A percentile compares a stretch with the other conserved stretches of the same genome.
phyloP scores from a whole-genome alignment of 2,113 vertebrate species.

The Percopsis transmontana region DNA sequence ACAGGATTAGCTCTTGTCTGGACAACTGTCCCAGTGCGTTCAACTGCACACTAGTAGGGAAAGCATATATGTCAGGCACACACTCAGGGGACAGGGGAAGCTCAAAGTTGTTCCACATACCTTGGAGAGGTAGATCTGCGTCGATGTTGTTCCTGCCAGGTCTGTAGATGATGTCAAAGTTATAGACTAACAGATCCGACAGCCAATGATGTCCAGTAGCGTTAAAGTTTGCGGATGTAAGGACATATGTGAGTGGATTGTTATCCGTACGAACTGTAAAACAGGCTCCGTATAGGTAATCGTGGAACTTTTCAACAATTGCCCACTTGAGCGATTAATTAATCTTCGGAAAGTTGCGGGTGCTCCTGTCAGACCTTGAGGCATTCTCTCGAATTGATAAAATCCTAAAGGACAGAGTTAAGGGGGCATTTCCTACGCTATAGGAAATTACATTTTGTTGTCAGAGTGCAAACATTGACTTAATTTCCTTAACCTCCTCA shows the following conservation, averaged over 20 bases:
- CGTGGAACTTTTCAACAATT: slow-evolving; percentile 10
- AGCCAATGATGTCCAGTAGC: background rate
- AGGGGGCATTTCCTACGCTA: too few species aligned
- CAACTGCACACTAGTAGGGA: background rate
- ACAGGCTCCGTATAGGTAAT: slow-evolving; percentile 11
- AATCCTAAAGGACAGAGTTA: too few species aligned
- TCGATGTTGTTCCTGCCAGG: slow-evolving; percentile 1
- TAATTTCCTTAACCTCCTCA: too few species aligned
- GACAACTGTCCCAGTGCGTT: slow-evolving; percentile 1
- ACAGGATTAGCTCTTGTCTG: background rate
- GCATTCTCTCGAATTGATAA: slow-evolving; percentile 2
- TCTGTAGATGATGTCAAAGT: background rate
- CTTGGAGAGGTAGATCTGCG: background rate
- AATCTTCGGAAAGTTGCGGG: too few species aligned
- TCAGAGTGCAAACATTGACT: too few species aligned
- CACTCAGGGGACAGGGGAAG: background rate
- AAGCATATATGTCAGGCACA: background rate
- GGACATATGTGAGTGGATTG: slow-evolving; percentile 1
- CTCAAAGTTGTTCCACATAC: background rate
- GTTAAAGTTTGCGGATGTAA: background rate
- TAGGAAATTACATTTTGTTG: too few species aligned
- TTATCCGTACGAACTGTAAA: slow-evolving; percentile 3
- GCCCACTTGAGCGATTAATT: slow-evolving; percentile 13
- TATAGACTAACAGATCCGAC: background rate
- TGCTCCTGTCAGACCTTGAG: too few species aligned